These are phyloP conservation scores for Rhizomys pruinosus DNA, from an alignment of 2,113 vertebrate species.

Conservation along the genomic window DNA sequence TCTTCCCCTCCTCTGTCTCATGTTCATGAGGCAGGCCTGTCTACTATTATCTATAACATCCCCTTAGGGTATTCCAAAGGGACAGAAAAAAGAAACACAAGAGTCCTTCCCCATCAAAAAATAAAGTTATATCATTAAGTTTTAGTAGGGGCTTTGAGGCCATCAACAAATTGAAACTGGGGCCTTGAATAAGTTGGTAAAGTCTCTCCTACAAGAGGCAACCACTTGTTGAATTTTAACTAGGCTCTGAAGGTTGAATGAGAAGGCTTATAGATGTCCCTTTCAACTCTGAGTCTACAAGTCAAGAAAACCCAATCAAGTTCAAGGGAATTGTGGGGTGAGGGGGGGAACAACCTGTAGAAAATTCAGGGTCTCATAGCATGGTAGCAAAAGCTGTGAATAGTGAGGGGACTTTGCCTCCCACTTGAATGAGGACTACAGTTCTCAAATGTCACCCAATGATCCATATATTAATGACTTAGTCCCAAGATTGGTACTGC, in stretches of 20 bases:
- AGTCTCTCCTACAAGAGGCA: neutral
- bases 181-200: neutral
- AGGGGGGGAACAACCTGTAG: neutral
- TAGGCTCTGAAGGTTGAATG: neutral
- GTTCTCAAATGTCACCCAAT: neutral
- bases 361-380: neutral
- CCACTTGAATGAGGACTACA: no score
- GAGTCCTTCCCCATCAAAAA: neutral
- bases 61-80: conserved; percentile 15
- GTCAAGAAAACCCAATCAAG: neutral
- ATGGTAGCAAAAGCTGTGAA: neutral
- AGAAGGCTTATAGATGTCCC: neutral
- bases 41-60: neutral
- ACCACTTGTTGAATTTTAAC: neutral
- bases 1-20: neutral
- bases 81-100: neutral
- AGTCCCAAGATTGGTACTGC: neutral
- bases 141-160: conserved; percentile 50
- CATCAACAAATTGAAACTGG: neutral
- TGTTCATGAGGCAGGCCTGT: neutral
- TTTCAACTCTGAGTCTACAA: neutral
- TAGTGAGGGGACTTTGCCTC: neutral
- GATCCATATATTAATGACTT: neutral
- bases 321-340: no score
- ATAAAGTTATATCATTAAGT: neutral